A percentile compares a stretch with the other conserved stretches of the same genome.
These are phyloP conservation scores for Pteruthius melanotis DNA, from an alignment of 2,113 vertebrate genomes.

Conservation along the genomic window DNA sequence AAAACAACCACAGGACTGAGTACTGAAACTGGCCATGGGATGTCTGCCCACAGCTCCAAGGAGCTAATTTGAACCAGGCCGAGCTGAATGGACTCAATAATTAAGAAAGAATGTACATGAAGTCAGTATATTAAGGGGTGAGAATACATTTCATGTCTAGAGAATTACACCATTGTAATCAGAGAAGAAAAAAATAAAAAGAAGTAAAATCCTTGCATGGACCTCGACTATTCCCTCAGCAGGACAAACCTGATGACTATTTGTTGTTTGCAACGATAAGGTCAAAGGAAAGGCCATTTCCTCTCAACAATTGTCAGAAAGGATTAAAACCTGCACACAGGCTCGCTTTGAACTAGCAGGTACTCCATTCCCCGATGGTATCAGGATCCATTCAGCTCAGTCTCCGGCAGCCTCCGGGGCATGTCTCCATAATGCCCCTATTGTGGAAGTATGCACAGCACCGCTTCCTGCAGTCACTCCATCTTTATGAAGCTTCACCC, in stretches of 20 bases:
- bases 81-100: background rate
- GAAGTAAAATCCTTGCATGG: slow-evolving; percentile 43
- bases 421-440: slow-evolving; percentile 60
- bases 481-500: slow-evolving; percentile 48
- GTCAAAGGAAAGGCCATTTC: slow-evolving; percentile 70
- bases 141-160: slow-evolving; percentile 30
- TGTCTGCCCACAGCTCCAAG: background rate
- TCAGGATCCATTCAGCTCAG: slow-evolving; percentile 38
- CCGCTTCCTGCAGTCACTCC: slow-evolving; percentile 38
- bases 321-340: slow-evolving; percentile 67
- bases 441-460: slow-evolving; percentile 40
- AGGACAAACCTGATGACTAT: slow-evolving; percentile 50
- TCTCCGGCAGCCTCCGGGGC: slow-evolving; percentile 50
- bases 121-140: slow-evolving; percentile 30
- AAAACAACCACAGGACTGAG: background rate
- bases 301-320: slow-evolving; percentile 64
- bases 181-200: background rate
- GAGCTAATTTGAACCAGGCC: slow-evolving; percentile 32
- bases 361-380: slow-evolving; percentile 60
- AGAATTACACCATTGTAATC: slow-evolving; percentile 52
- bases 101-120: slow-evolving; percentile 47
- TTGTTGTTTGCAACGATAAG: slow-evolving; percentile 68
- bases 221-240: slow-evolving; percentile 56
- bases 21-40: background rate
- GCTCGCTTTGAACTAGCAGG: slow-evolving; percentile 64